Base-by-base conservation (phyloP, 1,140 invertebrate genomes). In the Pemphigus obesinymphae region DNA sequence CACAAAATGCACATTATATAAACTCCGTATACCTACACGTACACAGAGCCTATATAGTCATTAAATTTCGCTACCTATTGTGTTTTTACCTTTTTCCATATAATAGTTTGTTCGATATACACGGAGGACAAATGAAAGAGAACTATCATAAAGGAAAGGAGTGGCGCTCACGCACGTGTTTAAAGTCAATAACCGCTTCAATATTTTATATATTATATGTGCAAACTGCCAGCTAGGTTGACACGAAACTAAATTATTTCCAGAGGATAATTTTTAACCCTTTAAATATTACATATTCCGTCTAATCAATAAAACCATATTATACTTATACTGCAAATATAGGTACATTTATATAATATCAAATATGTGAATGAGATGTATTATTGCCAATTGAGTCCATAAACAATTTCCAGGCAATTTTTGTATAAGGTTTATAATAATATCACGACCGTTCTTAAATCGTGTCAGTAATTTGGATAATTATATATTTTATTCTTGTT, bases 101-200 rank as follows among this genome's bases (percentile, higher is more conserved):
- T 55, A 78, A 26, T 58, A 80, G 76, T 80, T 80, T 31, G 76
- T 80, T 80, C 76, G 26, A 80, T 80, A 80, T 26, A 37, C 55
- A 17, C 15, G 17, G 55, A 80, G 50, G 40, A 63, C 76, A 80
- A 61, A 80, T 61, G 53, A 80, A 43, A 58, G 53, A 80, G 73
- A 63, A 58, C 43, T 34, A 45, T 26, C 37, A 43, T 70, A 73
- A 73, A 48, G 70, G 37, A 63, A 80, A 80, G 76, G 76, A 80
- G 76, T 80, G 76, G 55, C 55, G 26, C 55, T 63, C 55, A 43
- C 76, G 76, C 76, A 80, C 76, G 55, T 80, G 76, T 80, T 45
- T 43, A 26, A 80, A 80, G 76, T 80, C 76, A 80, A 80, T 80
- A 80, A 80, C 76, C 76, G 76, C 76, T 80, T 80, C 48, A 80